phyloP scores from a whole-genome alignment of 1,140 invertebrate species.

The Liolophura sinensis region DNA sequence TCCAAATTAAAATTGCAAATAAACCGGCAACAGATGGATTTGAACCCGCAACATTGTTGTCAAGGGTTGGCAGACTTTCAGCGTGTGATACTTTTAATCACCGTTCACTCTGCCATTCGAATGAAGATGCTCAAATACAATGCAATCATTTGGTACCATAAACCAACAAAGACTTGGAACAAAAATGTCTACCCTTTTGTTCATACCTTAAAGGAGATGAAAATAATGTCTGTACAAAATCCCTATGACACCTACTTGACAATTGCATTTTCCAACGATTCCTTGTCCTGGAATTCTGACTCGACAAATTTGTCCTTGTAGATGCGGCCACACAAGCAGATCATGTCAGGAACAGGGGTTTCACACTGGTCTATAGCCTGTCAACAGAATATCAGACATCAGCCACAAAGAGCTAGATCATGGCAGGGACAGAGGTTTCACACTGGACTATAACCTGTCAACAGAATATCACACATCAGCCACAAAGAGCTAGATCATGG shows the following conservation, averaged over 20 bases:
- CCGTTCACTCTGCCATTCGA: too few species aligned
- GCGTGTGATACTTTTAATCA: too few species aligned
- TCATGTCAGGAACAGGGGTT: constrained; percentile 74
- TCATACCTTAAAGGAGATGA: too few species aligned
- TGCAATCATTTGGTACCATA: too few species aligned
- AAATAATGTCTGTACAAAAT: too few species aligned
- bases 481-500: not conserved
- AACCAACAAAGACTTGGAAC: too few species aligned
- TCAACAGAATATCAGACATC: constrained; percentile 6
- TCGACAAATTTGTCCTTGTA: constrained; percentile 99
- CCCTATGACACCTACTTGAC: constrained; percentile 69
- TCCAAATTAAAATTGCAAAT: not conserved
- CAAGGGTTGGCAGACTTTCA: too few species aligned
- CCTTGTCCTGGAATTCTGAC: constrained; percentile 85
- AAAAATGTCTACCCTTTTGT: too few species aligned
- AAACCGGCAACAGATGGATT: too few species aligned
- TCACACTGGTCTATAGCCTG: constrained; percentile 49
- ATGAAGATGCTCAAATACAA: too few species aligned
- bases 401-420: not conserved
- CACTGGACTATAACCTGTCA: constrained; percentile 44
- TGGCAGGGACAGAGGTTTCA: constrained; percentile 17
- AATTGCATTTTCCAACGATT: constrained; percentile 90
- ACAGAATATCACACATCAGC: constrained; percentile 1
- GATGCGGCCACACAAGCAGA: constrained; percentile 97
- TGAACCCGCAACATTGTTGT: too few species aligned